Percentiles rank a stretch among this genome's conserved stretches.
phyloP scores from a whole-genome alignment of 2,113 vertebrate species.

The Hydropotes inermis region DNA sequence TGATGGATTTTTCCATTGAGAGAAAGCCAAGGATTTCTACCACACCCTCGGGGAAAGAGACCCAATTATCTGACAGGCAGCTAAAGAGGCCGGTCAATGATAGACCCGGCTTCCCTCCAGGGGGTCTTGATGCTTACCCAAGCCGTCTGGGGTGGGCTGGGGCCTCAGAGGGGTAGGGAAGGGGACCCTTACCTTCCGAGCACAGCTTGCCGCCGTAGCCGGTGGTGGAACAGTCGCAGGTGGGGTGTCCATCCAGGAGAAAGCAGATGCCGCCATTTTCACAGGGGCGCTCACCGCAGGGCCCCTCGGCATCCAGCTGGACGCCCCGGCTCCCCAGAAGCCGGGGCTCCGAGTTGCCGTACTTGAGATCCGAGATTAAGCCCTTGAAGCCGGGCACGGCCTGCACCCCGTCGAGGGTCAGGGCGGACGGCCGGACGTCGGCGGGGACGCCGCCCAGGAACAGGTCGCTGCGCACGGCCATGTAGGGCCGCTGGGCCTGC shows the following conservation, averaged over 20 bases:
- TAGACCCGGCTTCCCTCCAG: not conserved
- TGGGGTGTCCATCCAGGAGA: slow-evolving; percentile 90
- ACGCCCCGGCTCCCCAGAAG: slow-evolving; percentile 92
- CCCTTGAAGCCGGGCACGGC: slow-evolving; percentile 89
- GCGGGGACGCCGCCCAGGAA: slow-evolving; percentile 93
- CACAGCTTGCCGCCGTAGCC: slow-evolving; percentile 94
- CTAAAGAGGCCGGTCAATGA: not conserved
- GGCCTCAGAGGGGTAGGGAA: not conserved
- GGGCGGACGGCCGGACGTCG: slow-evolving; percentile 90
- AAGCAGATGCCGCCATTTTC: slow-evolving; percentile 96
- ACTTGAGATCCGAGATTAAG: slow-evolving; percentile 94
- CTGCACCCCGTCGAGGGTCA: slow-evolving; percentile 90
- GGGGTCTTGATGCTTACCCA: not conserved
- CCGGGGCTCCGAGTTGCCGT: slow-evolving; percentile 90
- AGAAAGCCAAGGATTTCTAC: not conserved
- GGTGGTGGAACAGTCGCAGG: slow-evolving; percentile 96
- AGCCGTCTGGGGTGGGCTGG: rapidly evolving
- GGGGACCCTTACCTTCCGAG: slow-evolving; percentile 92
- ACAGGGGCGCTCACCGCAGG: slow-evolving; percentile 93
- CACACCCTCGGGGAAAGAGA: not conserved
- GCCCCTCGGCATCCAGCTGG: slow-evolving; percentile 91
- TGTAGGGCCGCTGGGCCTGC: slow-evolving; percentile 90
- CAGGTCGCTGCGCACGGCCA: slow-evolving; percentile 97
- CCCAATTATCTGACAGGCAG: not conserved
- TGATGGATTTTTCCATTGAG: not conserved